Conservation (phyloP, 1,140 invertebrate species). For the Drosophila varians region DNA sequence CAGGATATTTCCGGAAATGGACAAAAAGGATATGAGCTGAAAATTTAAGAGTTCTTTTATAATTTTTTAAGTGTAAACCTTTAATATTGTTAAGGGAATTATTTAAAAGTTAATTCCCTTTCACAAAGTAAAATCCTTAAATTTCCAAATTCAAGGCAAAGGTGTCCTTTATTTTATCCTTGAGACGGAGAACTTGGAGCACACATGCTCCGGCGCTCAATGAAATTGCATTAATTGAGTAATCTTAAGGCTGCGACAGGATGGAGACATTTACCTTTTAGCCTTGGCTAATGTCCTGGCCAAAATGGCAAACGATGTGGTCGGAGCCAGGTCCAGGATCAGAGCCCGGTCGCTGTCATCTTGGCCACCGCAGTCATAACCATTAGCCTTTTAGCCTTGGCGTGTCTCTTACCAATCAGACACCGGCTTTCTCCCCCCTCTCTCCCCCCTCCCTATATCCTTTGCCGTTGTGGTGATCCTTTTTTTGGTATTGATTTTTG, state of each 20-base stretch:
- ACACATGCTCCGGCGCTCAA: constrained; percentile 16
- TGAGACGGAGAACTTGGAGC: background rate
- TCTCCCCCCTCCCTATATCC: background rate
- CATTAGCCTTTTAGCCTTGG: constrained; percentile 79
- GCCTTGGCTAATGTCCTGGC: constrained; percentile 14
- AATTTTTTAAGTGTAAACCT: no score
- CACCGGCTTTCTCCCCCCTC: constrained; percentile 23
- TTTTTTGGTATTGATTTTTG: constrained; percentile 73
- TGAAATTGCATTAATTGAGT: constrained; percentile 77
- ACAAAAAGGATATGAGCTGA: no score
- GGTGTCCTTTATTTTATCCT: background rate
- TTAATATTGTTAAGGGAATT: no score
- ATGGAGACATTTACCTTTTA: constrained; percentile 71
- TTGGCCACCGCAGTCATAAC: constrained; percentile 80
- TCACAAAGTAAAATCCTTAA: background rate
- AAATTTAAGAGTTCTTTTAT: no score
- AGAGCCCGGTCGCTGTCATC: constrained; percentile 49
- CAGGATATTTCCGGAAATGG: no score
- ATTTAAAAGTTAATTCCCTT: no score
- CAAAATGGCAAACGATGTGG: constrained; percentile 18
- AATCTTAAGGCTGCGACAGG: constrained; percentile 60
- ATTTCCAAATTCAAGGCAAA: no score
- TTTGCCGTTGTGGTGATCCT: no score
- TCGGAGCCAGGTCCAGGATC: no score
- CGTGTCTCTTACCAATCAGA: constrained; percentile 76